These are phyloP conservation scores for Chionoecetes opilio DNA, from an alignment of 1,140 invertebrate genomes.

Conservation along the genomic window DNA sequence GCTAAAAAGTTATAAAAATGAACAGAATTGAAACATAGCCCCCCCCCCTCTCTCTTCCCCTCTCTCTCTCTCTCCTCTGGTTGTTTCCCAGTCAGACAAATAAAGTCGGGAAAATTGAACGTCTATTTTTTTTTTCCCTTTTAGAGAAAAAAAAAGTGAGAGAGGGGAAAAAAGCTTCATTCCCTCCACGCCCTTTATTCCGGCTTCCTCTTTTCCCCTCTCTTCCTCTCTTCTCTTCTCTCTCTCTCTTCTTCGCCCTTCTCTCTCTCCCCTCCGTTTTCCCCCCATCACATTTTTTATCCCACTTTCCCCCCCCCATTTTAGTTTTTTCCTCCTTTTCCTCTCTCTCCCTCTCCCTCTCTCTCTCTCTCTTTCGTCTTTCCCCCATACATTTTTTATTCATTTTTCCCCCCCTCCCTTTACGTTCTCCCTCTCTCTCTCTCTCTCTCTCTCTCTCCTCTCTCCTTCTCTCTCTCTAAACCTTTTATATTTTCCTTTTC, in stretches of 20 bases:
- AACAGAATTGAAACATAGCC: background rate
- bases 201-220: no score
- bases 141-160: background rate
- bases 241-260: background rate
- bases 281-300: no score
- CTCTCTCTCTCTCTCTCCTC: no score
- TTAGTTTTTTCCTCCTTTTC: no score
- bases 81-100: constrained; percentile 5
- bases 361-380: background rate
- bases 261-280: no score
- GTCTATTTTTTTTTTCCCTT: constrained; percentile 17
- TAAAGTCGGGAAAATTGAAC: constrained; percentile 19
- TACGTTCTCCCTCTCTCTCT: no score
- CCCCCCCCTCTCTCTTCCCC: background rate
- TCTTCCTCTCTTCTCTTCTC: background rate
- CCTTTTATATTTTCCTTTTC: no score
- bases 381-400: no score
- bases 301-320: no score
- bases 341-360: background rate
- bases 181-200: background rate
- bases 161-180: background rate
- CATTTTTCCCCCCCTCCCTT: no score
- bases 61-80: background rate
- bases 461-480: no score
- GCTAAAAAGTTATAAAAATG: background rate